Percentiles rank a stretch among this genome's conserved stretches.
These are phyloP conservation scores for Marmota flaviventris DNA, from an alignment of 2,113 vertebrate genomes.

Conservation along the genomic window DNA sequence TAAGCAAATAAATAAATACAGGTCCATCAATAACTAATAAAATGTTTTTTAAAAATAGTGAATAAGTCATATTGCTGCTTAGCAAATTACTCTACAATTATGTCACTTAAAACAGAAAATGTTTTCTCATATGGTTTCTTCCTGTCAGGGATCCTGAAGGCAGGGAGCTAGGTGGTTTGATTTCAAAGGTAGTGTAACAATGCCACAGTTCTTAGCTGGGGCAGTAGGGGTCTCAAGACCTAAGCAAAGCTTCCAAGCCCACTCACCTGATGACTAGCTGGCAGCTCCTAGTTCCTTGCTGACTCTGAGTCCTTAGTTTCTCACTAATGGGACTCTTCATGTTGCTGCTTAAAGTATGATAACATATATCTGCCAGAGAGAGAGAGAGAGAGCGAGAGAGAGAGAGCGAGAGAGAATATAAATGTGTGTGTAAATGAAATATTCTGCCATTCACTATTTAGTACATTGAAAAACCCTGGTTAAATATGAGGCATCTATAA, in stretches of 20 bases:
- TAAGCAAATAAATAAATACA: too few relatives aligned
- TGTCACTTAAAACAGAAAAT: not conserved
- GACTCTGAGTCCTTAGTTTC: too few relatives aligned
- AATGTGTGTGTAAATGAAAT: not conserved
- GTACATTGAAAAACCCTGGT: not conserved
- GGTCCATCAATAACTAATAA: too few relatives aligned
- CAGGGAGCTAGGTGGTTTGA: not conserved
- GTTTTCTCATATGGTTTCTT: not conserved
- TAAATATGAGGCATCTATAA: not conserved
- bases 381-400: not conserved
- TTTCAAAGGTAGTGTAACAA: not conserved
- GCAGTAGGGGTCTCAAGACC: not conserved
- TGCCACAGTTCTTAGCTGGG: not conserved
- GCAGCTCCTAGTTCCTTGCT: not conserved
- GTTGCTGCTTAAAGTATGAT: not conserved
- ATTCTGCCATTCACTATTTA: not conserved
- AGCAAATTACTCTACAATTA: not conserved
- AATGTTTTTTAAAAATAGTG: not conserved
- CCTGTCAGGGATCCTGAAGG: not conserved
- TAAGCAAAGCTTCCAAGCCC: not conserved
- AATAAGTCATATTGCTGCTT: not conserved
- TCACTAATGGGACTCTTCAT: not conserved
- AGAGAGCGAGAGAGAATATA: not conserved
- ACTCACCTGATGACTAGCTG: not conserved
- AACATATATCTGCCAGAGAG: not conserved